Conservation (phyloP, 2,113 vertebrate species). For the Arvicanthis niloticus region DNA sequence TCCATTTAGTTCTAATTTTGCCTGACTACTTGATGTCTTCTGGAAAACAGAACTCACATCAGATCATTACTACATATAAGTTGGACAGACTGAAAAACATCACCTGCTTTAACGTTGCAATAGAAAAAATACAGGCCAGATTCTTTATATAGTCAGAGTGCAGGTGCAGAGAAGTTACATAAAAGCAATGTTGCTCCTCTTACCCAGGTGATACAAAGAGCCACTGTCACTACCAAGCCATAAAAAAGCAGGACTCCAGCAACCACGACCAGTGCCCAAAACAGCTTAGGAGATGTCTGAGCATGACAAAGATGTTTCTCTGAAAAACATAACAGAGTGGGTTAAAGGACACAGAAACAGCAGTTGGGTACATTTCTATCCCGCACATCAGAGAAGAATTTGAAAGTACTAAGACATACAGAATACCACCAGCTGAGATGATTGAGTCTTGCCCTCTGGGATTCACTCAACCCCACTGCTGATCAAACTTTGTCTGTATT, state of each 20-base stretch:
- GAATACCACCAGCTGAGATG: not conserved
- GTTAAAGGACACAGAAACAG: conserved; percentile 61
- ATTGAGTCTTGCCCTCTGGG: not conserved
- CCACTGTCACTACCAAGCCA: conserved; percentile 82
- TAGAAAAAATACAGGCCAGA: conserved; percentile 34
- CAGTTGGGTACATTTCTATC: conserved; percentile 54
- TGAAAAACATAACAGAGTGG: conserved; percentile 82
- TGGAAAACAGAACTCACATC: conserved; percentile 22
- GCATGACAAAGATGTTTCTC: conserved; percentile 68
- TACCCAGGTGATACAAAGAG: conserved; percentile 86
- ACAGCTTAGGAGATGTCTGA: conserved; percentile 61
- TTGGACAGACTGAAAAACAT: not conserved
- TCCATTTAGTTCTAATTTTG: conserved; percentile 42
- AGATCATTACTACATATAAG: conserved; percentile 33
- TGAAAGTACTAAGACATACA: not conserved
- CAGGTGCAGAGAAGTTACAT: not conserved
- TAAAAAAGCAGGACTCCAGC: conserved; percentile 84
- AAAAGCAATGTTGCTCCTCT: conserved; percentile 75
- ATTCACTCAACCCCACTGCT: not conserved
- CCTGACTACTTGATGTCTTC: not conserved
- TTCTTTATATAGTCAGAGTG: conserved; percentile 38
- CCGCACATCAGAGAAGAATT: conserved; percentile 38
- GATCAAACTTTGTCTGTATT: not conserved
- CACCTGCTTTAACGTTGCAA: not conserved
- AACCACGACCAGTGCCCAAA: conserved; percentile 79